Evolutionary conservation across 2,113 vertebrate genomes (phyloP).

Genomic region (Aegithalos caudatus): DNA sequence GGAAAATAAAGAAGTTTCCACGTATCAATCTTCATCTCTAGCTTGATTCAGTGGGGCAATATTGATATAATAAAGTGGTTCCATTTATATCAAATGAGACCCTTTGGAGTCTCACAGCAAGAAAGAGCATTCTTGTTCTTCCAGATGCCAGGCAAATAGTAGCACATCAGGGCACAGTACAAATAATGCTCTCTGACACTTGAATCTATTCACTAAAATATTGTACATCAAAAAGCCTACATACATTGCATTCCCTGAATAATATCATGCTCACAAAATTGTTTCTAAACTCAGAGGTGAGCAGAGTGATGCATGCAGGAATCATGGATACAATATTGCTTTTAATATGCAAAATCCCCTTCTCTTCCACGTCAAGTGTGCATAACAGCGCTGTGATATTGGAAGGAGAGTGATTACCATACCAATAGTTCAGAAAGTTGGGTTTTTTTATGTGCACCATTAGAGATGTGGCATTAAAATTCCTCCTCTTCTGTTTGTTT

Average conservation of each 20-base stretch:
- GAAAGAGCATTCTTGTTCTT: not conserved
- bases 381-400: not conserved
- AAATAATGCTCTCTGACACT: conserved; percentile 26
- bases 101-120: conserved; percentile 5
- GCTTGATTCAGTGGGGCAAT: conserved; percentile 16
- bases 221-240: conserved; percentile 7
- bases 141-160: not conserved
- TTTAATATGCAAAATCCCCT: conserved; percentile 56
- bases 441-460: not conserved
- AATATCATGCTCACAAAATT: not conserved
- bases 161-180: conserved; percentile 16
- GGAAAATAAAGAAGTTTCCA: not conserved
- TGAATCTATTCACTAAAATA: conserved; percentile 24
- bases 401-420: conserved; percentile 13
- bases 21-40: conserved; percentile 11
- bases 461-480: conserved; percentile 1
- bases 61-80: conserved; percentile 28
- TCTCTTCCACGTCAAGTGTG: not conserved
- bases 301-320: not conserved
- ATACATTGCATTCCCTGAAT: not conserved
- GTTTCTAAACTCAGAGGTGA: conserved; percentile 35
- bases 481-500: not conserved
- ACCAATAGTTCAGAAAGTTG: conserved; percentile 41
- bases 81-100: conserved; percentile 19
- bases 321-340: conserved; percentile 13